These are phyloP conservation scores for Manis pentadactyla DNA, from an alignment of 2,797 vertebrate genomes.

Conservation along the genomic window DNA sequence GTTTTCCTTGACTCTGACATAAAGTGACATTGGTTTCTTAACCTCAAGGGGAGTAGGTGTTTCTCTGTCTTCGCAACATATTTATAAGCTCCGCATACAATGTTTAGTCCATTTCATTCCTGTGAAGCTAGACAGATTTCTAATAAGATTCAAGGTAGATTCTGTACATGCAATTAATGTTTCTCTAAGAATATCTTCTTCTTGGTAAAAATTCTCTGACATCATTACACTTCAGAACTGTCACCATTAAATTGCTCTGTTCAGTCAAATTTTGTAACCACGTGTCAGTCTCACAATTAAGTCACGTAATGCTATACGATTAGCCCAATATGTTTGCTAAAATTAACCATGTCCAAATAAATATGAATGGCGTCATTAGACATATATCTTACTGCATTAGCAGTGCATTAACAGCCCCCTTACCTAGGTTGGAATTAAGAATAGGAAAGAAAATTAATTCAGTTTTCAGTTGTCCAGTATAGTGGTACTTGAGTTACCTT, in stretches of 20 bases:
- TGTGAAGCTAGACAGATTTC: not conserved
- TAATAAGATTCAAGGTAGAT: not conserved
- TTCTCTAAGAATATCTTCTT: not conserved
- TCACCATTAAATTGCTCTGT: not conserved
- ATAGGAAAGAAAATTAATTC: slow-evolving; percentile 65
- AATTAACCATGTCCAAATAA: not conserved
- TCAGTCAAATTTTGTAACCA: not conserved
- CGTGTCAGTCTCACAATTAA: not conserved
- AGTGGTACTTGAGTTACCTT: slow-evolving; percentile 16
- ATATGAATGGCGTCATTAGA: not conserved
- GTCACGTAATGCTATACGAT: not conserved
- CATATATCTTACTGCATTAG: not conserved
- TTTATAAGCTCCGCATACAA: not conserved
- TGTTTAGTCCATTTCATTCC: not conserved
- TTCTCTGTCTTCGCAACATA: not conserved
- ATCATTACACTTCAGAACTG: not conserved
- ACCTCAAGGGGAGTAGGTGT: not conserved
- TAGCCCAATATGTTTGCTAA: not conserved
- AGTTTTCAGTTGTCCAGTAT: slow-evolving; percentile 45
- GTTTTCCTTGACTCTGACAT: not conserved
- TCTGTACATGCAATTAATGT: not conserved
- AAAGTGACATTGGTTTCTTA: not conserved
- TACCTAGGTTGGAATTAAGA: slow-evolving; percentile 32
- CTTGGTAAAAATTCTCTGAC: not conserved
- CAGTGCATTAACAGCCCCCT: not conserved